Evolutionary conservation across 2,797 vertebrate species (phyloP).

Genomic region (Psittacula derbiana): DNA sequence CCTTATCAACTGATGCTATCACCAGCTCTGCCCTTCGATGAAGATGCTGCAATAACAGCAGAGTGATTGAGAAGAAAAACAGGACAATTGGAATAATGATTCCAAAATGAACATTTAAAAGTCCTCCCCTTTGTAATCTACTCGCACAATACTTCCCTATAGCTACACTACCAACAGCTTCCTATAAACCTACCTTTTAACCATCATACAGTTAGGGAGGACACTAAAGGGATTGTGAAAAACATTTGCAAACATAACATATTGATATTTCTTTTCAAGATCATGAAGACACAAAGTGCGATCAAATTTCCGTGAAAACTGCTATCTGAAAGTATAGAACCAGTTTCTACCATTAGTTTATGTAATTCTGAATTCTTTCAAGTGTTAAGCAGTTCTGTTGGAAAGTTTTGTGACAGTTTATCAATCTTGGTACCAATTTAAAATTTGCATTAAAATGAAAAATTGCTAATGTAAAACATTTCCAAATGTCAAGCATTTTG

Average conservation of each 20-base stretch:
- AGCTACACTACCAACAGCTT: neutral
- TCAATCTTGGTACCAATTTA: neutral
- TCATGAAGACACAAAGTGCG: neutral
- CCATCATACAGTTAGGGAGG: neutral
- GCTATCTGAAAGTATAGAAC: neutral
- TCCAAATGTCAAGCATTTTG: neutral
- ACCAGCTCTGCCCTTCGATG: neutral
- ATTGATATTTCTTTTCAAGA: neutral
- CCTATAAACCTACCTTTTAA: neutral
- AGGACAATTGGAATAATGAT: neutral
- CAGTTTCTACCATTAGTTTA: neutral
- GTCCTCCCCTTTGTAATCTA: neutral
- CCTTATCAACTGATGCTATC: neutral
- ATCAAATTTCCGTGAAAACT: neutral
- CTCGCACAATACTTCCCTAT: neutral
- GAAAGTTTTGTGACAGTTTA: neutral
- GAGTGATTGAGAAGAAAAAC: neutral
- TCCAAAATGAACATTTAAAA: neutral
- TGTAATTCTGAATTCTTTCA: neutral
- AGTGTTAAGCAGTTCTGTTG: neutral
- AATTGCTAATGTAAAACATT: neutral
- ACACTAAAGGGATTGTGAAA: neutral
- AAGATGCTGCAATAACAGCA: neutral
- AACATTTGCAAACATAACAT: neutral
- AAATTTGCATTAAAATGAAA: neutral